phyloP scores from a whole-genome alignment of 1,140 invertebrate species.

The Idris sp. region DNA sequence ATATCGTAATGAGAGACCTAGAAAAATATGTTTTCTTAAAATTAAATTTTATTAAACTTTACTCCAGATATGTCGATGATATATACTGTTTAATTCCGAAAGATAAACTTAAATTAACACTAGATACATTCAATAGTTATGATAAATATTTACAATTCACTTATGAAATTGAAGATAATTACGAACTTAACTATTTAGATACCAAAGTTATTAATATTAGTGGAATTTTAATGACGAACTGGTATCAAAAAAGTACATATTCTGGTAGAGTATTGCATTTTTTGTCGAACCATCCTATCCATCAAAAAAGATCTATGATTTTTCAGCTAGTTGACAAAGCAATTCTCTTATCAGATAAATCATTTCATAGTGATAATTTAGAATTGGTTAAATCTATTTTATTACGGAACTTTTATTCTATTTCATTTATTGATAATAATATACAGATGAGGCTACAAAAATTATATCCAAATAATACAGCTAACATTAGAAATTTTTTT shows the following conservation, averaged over 20 bases:
- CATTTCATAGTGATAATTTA: too few relatives aligned
- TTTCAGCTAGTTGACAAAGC: not conserved
- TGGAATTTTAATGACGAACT: conserved; percentile 6
- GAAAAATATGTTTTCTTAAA: not conserved
- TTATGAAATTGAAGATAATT: conserved; percentile 18
- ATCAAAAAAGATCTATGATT: conserved; percentile 17
- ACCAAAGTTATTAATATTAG: conserved; percentile 1
- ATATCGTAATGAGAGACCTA: conserved; percentile 16
- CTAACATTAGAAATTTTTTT: too few relatives aligned
- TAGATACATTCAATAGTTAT: conserved; percentile 24
- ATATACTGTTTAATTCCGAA: not conserved
- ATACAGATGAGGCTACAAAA: too few relatives aligned
- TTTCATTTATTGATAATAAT: too few relatives aligned
- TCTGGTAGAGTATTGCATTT: conserved; percentile 14
- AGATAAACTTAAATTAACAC: conserved; percentile 12
- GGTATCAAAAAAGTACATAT: conserved; percentile 26
- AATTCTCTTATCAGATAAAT: too few relatives aligned
- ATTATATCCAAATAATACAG: too few relatives aligned
- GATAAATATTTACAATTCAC: conserved; percentile 25
- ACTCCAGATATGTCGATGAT: too few relatives aligned
- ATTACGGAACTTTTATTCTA: too few relatives aligned
- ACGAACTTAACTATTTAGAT: conserved; percentile 24
- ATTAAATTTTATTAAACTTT: too few relatives aligned
- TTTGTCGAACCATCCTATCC: conserved; percentile 3
- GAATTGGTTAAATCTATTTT: too few relatives aligned